Conservation (phyloP, 2,113 vertebrate genomes). For the Proteles cristata region DNA sequence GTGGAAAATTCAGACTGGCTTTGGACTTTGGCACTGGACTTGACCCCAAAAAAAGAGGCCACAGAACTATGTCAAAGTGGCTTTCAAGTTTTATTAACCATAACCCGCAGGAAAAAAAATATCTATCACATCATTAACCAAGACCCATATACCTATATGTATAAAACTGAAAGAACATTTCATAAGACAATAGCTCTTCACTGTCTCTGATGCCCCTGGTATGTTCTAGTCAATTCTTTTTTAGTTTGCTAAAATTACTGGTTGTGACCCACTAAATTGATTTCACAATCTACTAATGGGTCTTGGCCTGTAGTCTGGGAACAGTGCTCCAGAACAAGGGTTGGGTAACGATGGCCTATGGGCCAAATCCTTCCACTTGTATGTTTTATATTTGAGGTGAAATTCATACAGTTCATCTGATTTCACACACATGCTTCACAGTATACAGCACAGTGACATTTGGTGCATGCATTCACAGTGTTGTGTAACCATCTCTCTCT, state of each 20-base stretch:
- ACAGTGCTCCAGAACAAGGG: not conserved
- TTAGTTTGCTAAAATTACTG: slow-evolving; percentile 37
- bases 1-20: not conserved
- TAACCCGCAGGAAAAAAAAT: not conserved
- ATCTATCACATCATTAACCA: not conserved
- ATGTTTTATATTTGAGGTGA: not conserved
- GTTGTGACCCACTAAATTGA: not conserved
- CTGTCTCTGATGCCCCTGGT: not conserved
- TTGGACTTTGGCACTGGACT: not conserved
- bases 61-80: not conserved
- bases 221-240: not conserved
- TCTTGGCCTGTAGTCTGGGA: not conserved
- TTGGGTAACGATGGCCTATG: not conserved
- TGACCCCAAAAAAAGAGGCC: not conserved
- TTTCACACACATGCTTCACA: not conserved
- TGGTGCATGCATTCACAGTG: not conserved
- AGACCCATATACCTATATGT: not conserved
- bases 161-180: not conserved
- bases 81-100: not conserved
- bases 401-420: not conserved
- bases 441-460: not conserved
- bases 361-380: not conserved
- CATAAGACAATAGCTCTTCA: not conserved
- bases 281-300: not conserved
- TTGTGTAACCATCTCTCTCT: not conserved